Evolutionary conservation across 2,113 vertebrate species (phyloP).

Genomic region (Nyctereutes procyonoides): DNA sequence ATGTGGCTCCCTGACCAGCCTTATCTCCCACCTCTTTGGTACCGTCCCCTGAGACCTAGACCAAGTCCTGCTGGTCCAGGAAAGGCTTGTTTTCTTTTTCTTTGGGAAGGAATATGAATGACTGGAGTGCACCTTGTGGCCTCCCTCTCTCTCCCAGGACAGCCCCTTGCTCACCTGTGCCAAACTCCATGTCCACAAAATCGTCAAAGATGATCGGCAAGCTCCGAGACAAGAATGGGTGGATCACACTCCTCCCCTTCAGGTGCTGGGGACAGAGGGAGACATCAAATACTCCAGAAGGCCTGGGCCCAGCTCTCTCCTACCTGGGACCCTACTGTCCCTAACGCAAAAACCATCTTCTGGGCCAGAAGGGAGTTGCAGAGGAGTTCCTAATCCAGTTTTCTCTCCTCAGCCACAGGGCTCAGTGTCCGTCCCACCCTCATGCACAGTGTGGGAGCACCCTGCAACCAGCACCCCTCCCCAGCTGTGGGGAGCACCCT

Average conservation of each 20-base stretch:
- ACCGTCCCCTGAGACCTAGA: not conserved
- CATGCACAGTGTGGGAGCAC: not conserved
- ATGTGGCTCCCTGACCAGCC: not conserved
- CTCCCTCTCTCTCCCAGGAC: not conserved
- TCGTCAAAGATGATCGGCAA: conserved; percentile 93
- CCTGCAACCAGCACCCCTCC: rapidly evolving
- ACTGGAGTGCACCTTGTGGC: rapidly evolving
- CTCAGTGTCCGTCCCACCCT: not conserved
- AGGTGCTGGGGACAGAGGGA: conserved; percentile 86
- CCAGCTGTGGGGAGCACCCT: rapidly evolving
- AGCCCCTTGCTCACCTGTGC: conserved; percentile 87
- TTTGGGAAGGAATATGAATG: too few species aligned
- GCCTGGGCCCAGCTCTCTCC: not conserved
- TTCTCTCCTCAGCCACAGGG: not conserved
- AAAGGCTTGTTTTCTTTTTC: not conserved
- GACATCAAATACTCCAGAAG: rapidly evolving
- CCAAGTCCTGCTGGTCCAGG: not conserved
- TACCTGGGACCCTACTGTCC: too few species aligned
- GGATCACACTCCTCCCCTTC: conserved; percentile 88
- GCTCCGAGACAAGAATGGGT: conserved; percentile 91
- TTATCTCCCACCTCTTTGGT: not conserved
- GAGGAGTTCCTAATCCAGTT: not conserved
- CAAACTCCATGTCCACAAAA: conserved; percentile 93
- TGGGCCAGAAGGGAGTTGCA: not conserved
- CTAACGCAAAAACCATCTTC: not conserved